Base-by-base conservation (phyloP, 53 echinoderm and acorn worm species). In the Henricia sp. region DNA sequence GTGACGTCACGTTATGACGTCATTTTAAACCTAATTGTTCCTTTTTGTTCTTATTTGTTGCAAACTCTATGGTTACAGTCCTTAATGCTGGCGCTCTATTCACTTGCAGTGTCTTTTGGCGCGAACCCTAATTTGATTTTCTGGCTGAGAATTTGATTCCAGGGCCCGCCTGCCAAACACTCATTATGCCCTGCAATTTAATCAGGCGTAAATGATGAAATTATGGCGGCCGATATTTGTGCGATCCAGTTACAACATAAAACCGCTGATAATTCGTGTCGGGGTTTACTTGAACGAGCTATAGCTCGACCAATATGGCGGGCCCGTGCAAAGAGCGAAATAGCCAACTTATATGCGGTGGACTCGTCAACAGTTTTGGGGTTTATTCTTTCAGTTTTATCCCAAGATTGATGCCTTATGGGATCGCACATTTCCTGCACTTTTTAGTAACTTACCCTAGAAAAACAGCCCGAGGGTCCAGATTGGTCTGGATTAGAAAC, bases 181-280 rank as follows among this genome's bases (percentile, higher is more conserved):
- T 32, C 62, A 64, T 62, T 63, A 80, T 80, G 80, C 80, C 51
- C 63, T 24, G 80, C 29, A 57, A 80, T 48, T 37, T 80, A 63
- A 80, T 80, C 80, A 80, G 80, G 62, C 80, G 64, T 80, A 80
- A 80, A 80, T 57, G 80, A 80, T 80, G 80, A 50, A 63, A 80
- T 80, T 80, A 80, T 80, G 80, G 80, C 80, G 33, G 80, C 63
- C 46, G 80, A 80, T 80, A 80, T 80, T 80, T 80, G 50, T 76
- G 80, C 25, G 80, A 80, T 80, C 80, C 64, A 63, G 80, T 80
- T 80, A 80, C 80, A 43, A n/a, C n/a, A n/a, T n/a, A n/a, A n/a
- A n/a, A 64, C 42, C 80, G 37, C 64, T 44, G 41, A 48, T 80
- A 80, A 80, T 80, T 50, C 80, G 34, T 80, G 80, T 62, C 80